Base-by-base conservation (phyloP, 2,113 vertebrate genomes). In the Charina bottae region DNA sequence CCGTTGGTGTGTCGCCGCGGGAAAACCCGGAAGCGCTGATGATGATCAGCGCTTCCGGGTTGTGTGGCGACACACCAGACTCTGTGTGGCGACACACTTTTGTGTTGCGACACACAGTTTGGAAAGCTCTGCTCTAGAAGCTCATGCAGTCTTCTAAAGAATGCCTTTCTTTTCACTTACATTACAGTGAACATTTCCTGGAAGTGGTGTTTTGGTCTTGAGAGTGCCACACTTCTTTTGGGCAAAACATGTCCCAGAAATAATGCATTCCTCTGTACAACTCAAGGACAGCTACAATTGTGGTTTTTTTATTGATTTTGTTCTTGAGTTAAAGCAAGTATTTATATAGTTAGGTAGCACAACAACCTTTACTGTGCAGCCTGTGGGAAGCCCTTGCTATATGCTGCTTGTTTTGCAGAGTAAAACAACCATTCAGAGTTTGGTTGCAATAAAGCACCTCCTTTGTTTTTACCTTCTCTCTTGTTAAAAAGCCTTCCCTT, bases 381-480 rank as follows among this genome's bases (percentile, higher is more conserved):
- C 33, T 89, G 11, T 64, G 24, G 46, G 85, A 54, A 42, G 42
- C 37, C 19, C 4, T 13, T 49, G 42, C 42, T 54, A 46, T 42
- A 8, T 62, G 4, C 10, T 55, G 72, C 17, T 89, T 85, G 28
- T 88, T 87, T 72, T 46, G 53, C 10, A 4, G 26, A 33, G 42
- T n/a, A 58, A 33, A 84, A 90, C 37, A 78, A 46, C 46, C n/a
- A 62, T 23, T 19, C 8, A 23, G n/a, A 59, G 24, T 72, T 92
- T 83, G n/a, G 55, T 49, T 92, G n/a, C 90, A 78, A 64, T 58
- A 46, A 6, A 58, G 12, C 88, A 49, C 64, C 0, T 0, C 4
- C 3, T 12, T 21, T 8, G 4, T 53, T 58, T 78, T 60, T 59
- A 78, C 0, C 0, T 17, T 2, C 3, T 0, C 28, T 85, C 55